Evolutionary conservation across 2,888 invertebrate species (phyloP).

Genomic region (Mechanitis mazaeus): DNA sequence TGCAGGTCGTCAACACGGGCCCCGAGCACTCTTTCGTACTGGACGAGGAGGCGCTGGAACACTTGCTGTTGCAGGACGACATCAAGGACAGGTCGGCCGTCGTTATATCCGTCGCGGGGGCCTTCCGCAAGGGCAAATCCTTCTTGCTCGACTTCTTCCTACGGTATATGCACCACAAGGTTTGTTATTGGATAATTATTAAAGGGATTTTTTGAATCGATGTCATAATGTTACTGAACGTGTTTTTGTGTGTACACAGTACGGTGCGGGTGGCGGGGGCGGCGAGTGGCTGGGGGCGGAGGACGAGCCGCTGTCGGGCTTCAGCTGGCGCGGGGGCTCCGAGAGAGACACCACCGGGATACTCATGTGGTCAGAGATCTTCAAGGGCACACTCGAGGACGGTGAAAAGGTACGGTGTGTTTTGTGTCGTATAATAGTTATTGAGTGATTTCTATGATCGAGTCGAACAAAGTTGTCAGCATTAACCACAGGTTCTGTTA

Average conservation of each 20-base stretch:
- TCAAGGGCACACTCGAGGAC: constrained; percentile 83
- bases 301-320: constrained; percentile 89
- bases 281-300: constrained; percentile 91
- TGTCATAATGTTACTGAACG: no score
- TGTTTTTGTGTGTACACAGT: constrained; percentile 36
- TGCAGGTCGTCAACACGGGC: constrained; percentile 90
- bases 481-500: no score
- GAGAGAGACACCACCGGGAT: constrained; percentile 98
- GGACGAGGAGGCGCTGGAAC: constrained; percentile 86
- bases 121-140: constrained; percentile 98
- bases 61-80: constrained; percentile 85
- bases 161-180: constrained; percentile 91
- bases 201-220: no score
- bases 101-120: constrained; percentile 97
- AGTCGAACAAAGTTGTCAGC: no score
- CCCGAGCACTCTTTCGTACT: constrained; percentile 92
- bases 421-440: background rate
- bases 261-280: constrained; percentile 58
- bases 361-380: constrained; percentile 96
- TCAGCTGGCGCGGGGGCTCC: constrained; percentile 97
- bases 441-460: no score
- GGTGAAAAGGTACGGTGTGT: constrained; percentile 80
- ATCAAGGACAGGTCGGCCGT: constrained; percentile 90
- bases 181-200: constrained; percentile 57
- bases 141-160: constrained; percentile 98